phyloP scores from a whole-genome alignment of 1,140 invertebrate species.

The Hirudo medicinalis region DNA sequence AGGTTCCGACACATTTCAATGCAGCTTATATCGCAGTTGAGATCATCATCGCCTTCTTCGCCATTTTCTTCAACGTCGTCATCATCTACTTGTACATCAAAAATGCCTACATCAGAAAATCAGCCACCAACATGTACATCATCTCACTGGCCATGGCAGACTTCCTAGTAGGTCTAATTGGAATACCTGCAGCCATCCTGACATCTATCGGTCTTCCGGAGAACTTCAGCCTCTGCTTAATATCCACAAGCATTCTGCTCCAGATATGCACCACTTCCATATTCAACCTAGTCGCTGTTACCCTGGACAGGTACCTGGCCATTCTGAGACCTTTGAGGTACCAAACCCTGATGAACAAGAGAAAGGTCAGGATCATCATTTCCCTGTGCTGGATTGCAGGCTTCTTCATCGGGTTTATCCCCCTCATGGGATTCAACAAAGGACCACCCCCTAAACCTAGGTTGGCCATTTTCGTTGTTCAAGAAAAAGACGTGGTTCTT shows the following conservation, averaged over 20 bases:
- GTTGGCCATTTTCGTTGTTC: too few species aligned
- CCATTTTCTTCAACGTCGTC: constrained; percentile 66
- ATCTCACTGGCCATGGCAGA: constrained; percentile 61
- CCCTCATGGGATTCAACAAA: constrained; percentile 69
- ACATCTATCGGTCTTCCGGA: constrained; percentile 59
- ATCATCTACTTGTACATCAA: constrained; percentile 68
- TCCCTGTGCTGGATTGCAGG: constrained; percentile 69
- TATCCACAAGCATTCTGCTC: constrained; percentile 70
- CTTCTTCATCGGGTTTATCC: constrained; percentile 62
- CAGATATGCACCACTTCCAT: constrained; percentile 77
- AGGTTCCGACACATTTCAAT: constrained; percentile 24
- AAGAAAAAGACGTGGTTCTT: too few species aligned
- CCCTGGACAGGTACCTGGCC: constrained; percentile 79
- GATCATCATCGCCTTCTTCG: constrained; percentile 62
- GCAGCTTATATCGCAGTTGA: constrained; percentile 57
- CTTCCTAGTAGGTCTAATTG: constrained; percentile 50
- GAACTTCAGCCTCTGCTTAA: constrained; percentile 58
- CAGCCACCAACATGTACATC: constrained; percentile 79
- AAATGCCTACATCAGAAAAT: constrained; percentile 54
- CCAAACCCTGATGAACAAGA: constrained; percentile 66
- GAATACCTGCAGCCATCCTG: constrained; percentile 72
- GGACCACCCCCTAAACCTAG: constrained; percentile 43
- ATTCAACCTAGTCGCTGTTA: constrained; percentile 75
- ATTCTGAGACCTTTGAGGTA: constrained; percentile 78
- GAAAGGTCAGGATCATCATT: constrained; percentile 69